phyloP scores from a whole-genome alignment of 2,797 vertebrate genomes.

The Anisognathus igniventris region DNA sequence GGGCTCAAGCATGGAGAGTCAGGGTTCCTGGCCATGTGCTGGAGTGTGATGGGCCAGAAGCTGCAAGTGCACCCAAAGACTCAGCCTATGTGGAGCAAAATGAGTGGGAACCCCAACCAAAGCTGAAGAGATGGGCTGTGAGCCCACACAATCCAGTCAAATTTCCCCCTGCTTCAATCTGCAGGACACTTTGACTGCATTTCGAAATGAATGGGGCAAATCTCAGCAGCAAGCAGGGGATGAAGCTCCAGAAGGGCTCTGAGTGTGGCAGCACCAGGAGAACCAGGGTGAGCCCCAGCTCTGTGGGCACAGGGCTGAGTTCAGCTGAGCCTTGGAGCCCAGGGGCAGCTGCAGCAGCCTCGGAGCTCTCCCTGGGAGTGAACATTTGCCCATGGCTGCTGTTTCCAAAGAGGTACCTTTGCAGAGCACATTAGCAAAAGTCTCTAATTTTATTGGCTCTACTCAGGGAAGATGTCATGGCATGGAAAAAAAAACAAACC shows the following conservation, averaged over 20 bases:
- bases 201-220: not conserved
- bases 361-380: not conserved
- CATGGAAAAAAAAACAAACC: not conserved
- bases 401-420: not conserved
- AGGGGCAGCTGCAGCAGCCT: not conserved
- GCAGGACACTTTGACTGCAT: not conserved
- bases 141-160: rapidly evolving
- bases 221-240: not conserved
- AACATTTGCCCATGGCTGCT: not conserved
- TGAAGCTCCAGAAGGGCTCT: not conserved
- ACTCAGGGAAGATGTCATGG: not conserved
- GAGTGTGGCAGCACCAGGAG: not conserved
- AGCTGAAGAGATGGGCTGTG: not conserved
- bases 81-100: not conserved
- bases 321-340: not conserved
- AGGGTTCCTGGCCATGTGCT: not conserved
- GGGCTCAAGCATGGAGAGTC: not conserved
- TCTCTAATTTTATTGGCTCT: not conserved
- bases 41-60: not conserved
- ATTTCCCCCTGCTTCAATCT: not conserved
- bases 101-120: rapidly evolving
- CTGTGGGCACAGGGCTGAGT: not conserved
- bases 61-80: not conserved
- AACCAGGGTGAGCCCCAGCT: not conserved
- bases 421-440: not conserved